phyloP scores from a whole-genome alignment of 2,888 invertebrate species.

The Eupithecia subumbrata region DNA sequence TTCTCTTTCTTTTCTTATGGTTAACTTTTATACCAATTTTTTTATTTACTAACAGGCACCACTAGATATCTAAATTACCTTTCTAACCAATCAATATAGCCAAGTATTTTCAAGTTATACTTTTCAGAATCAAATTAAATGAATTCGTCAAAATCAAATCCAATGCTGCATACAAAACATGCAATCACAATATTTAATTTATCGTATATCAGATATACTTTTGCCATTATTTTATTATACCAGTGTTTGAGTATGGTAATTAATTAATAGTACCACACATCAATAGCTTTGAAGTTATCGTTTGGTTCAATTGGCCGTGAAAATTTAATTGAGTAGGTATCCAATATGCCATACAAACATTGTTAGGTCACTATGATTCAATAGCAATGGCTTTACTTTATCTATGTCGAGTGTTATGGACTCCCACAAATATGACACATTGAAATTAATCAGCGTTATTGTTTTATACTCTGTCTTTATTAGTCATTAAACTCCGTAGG shows the following conservation, averaged over 20 bases:
- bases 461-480: not conserved
- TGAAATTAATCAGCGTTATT: not conserved
- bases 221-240: not conserved
- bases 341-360: not conserved
- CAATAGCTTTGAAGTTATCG: not conserved
- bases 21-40: not conserved
- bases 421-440: not conserved
- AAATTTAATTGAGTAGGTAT: not conserved
- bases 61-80: conserved; percentile 6
- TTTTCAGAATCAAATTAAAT: not conserved
- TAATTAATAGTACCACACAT: not conserved
- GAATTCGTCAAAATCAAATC: not conserved
- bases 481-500: not conserved
- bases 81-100: not conserved
- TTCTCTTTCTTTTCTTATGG: not conserved
- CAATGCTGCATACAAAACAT: not conserved
- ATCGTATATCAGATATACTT: conserved; percentile 2
- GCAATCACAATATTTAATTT: not conserved
- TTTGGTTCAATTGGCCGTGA: conserved; percentile 3
- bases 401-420: not conserved
- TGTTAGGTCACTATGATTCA: not conserved
- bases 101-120: not conserved
- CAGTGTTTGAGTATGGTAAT: not conserved
- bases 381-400: not conserved
- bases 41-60: conserved; percentile 5